Evolutionary conservation across 2,797 vertebrate species (phyloP), one percentile per base, ranked within the genome.

Genomic region (Tarsius wallacei): DNA sequence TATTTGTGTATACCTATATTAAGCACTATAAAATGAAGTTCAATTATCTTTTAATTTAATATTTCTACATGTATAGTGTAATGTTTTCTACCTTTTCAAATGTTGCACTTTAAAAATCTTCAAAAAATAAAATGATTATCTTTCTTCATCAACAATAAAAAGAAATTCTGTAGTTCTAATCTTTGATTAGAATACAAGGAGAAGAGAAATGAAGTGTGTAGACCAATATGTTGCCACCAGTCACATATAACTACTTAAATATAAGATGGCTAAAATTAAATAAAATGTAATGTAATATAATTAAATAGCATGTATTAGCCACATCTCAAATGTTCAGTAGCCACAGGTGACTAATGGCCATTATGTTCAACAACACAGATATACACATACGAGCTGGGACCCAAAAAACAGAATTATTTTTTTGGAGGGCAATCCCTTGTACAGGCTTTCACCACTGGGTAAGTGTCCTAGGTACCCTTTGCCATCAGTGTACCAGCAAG

Each of bases 191-290:
- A 73, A 85, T 47, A 11, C 33, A 61, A 64, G 19, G 53, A 49
- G 10, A 19, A 51, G 59, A 63, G 16, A 64, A 94, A 64, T 31
- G 17, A 51, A 8, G 36, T 87, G 24, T 51, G 21, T 4, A 51
- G 26, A 68, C n/a, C n/a, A 93, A 53, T 42, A 19, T 77, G 31
- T 86, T 70, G 21, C 26, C 49, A 89, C 42, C 64, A 92, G 49
- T 77, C 63, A 83, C 28, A 26, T 73, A 16, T 42, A 24, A 77
- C 15, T 71, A 61, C 28, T 90, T 77, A 91, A 77, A 51, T 55
- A 5, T 76, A 53, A 91, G 93, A 68, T 68, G 91, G 86, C 80
- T 96, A 90, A 76, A 77, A 66, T 78, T 31, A 51, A 74, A 28
- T 53, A 63, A 70, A 78, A 68, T 31, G 19, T 53, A n/a, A 55